Base-by-base conservation (phyloP, 2,797 vertebrate genomes). In the Fistularia tabacaria region DNA sequence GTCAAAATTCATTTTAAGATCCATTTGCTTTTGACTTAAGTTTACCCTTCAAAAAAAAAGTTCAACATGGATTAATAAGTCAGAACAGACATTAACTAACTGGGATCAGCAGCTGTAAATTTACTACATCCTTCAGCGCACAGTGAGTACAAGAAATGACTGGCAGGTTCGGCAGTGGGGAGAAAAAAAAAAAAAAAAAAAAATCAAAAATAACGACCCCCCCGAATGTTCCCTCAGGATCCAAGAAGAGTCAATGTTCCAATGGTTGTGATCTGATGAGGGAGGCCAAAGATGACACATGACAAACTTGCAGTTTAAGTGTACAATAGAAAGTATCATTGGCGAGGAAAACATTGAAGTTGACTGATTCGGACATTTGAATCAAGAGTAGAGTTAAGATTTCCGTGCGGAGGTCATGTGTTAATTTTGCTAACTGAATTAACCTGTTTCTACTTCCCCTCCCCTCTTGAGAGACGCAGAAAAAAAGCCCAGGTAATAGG, bases 401-500 rank as follows among this genome's bases (percentile, higher is more conserved):
- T 65, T 70, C 69, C 62, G 46, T 12, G 66, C 4, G 39, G 62
- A 79, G 54, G 51, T 68, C 46, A 11, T 61, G 59, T 71, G 69
- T 80, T 80, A 84, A 64, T 73, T 75, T 72, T 75, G 70, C 70
- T 60, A 73, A 79, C 40, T 46, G 54, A 81, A 73, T 71, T 75
- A 67, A 59, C 69, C n/a, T n/a, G 37, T 75, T 78, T 81, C 40
- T 42, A 25, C 25, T 42, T 11, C 9, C 10, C 66, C 41, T 64
- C 51, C 65, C 51, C 53, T 41, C 57, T 36, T 71, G 60, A 43
- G 10, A 9, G 8, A 12, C 54, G 40, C 64, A 71, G 58, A 74
- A 69, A 62, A 71, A 74, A 57, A 81, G 71, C 72, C 76, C 63
- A 74, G 59, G 69, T 59, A 59, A 80, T 65, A 83, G 83, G 84